Evolutionary conservation across 1,140 invertebrate genomes (phyloP).

Genomic region (Pseudomyrmex dendroicus): DNA sequence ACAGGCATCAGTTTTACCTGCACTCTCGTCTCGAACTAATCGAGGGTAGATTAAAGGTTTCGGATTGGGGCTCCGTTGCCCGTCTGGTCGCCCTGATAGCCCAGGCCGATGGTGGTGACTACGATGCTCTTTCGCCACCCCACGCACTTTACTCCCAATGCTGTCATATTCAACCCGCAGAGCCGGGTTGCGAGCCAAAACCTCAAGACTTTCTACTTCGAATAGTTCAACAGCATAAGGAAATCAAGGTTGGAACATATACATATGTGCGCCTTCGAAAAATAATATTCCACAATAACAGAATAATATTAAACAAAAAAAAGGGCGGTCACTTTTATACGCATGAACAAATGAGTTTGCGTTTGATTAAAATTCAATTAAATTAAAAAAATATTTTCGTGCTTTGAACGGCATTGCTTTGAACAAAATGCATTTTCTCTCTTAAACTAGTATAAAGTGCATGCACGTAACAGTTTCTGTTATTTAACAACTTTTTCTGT

Average conservation of each 20-base stretch:
- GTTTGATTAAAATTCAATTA: too few species aligned
- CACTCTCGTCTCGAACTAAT: constrained; percentile 91
- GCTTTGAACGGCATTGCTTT: too few species aligned
- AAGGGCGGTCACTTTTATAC: too few species aligned
- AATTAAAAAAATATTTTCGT: too few species aligned
- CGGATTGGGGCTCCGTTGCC: constrained; percentile 89
- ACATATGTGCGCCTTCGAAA: background rate
- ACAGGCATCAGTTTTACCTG: constrained; percentile 93
- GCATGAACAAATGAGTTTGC: too few species aligned
- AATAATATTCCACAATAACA: too few species aligned
- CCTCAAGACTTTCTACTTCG: constrained; percentile 87
- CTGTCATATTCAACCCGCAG: constrained; percentile 85
- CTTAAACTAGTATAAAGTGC: too few species aligned
- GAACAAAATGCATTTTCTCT: too few species aligned
- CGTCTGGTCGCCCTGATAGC: constrained; percentile 91
- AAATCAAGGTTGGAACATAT: constrained; percentile 81
- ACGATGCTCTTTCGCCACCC: constrained; percentile 87
- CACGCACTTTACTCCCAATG: constrained; percentile 87
- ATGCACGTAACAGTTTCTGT: background rate
- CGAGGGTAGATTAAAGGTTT: constrained; percentile 89
- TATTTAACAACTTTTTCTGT: background rate
- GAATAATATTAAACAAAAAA: too few species aligned
- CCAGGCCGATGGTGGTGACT: constrained; percentile 90
- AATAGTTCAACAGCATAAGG: constrained; percentile 88
- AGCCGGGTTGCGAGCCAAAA: constrained; percentile 85